Percentiles rank a stretch among this genome's conserved stretches.
These are phyloP conservation scores for Fragum sueziense DNA, from an alignment of 2,888 invertebrate genomes.

Conservation along the genomic window DNA sequence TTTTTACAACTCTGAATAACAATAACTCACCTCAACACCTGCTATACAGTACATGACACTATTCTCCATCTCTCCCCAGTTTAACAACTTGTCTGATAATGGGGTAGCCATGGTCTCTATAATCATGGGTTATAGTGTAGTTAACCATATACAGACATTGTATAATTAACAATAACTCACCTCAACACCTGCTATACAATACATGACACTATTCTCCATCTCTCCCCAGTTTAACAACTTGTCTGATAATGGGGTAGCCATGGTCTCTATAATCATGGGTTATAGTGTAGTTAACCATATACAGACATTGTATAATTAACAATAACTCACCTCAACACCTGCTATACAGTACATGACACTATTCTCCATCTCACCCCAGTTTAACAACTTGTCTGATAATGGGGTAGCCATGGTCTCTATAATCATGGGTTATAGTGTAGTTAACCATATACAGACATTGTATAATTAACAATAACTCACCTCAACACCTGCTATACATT, in stretches of 20 bases:
- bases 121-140: too few species aligned
- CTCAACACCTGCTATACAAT: conserved; percentile 81
- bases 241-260: conserved; percentile 82
- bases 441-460: too few species aligned
- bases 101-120: conserved; percentile 83
- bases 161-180: too few species aligned
- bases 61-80: conserved; percentile 82
- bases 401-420: conserved; percentile 83
- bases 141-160: too few species aligned
- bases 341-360: conserved; percentile 82
- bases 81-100: conserved; percentile 78
- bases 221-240: conserved; percentile 81
- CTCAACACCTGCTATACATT: conserved; percentile 81
- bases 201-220: conserved; percentile 82
- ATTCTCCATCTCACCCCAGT: conserved; percentile 82
- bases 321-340: conserved; percentile 81
- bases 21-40: conserved; percentile 81
- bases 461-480: too few species aligned
- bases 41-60: conserved; percentile 82
- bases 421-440: too few species aligned
- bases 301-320: too few species aligned
- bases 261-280: too few species aligned
- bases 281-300: too few species aligned
- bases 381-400: conserved; percentile 78
- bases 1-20: too few species aligned